A percentile compares a stretch with the other conserved stretches of the same genome.
Evolutionary conservation across 2,888 invertebrate species (phyloP).

Genomic region (Aporophyla lueneburgensis): DNA sequence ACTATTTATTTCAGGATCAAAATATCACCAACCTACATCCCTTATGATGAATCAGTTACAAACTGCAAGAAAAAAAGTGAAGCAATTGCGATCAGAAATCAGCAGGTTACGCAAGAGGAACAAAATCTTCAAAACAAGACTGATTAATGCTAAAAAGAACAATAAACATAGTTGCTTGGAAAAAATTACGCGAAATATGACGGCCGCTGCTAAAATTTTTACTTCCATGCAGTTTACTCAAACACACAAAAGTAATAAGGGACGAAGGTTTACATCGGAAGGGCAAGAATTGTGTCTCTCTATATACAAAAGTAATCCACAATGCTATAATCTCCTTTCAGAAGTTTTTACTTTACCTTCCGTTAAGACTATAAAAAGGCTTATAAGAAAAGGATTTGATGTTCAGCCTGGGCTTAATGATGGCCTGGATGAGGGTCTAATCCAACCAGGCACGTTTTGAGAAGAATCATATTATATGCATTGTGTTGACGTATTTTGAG

Average conservation of each 20-base stretch:
- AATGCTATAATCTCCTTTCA: constrained; percentile 10
- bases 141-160: constrained; percentile 5
- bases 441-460: not conserved
- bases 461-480: not conserved
- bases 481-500: not conserved
- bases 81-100: constrained; percentile 11
- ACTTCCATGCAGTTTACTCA: constrained; percentile 9
- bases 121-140: not conserved
- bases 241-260: not conserved
- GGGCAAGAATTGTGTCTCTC: constrained; percentile 7
- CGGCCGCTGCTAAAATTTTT: constrained; percentile 9
- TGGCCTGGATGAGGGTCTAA: not conserved
- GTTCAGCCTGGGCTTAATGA: not conserved
- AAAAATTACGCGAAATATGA: constrained; percentile 11
- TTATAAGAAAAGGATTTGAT: not conserved
- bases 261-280: constrained; percentile 8
- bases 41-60: constrained; percentile 1
- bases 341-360: constrained; percentile 17
- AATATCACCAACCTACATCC: not conserved
- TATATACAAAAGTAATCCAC: not conserved
- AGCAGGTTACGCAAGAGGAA: constrained; percentile 8
- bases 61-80: constrained; percentile 6
- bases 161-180: constrained; percentile 17
- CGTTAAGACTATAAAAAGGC: not conserved
- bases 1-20: constrained; percentile 4